Evolutionary conservation across 2,888 invertebrate genomes (phyloP).

Genomic region (Eurytoma adleriae): DNA sequence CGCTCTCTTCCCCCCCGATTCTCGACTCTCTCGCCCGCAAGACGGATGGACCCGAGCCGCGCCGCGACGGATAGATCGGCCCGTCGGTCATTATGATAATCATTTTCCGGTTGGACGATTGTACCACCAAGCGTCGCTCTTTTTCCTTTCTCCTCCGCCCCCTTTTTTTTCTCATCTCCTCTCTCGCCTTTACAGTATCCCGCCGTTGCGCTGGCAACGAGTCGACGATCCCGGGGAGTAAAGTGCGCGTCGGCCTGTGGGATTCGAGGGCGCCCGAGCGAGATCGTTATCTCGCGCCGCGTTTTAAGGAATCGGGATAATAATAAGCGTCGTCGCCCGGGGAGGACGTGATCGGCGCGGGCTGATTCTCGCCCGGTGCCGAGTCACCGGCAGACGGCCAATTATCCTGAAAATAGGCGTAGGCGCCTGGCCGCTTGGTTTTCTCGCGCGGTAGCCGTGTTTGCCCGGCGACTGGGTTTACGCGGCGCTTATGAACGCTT

Average conservation of each 20-base stretch:
- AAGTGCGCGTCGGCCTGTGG: conserved; percentile 20
- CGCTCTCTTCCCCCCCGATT: background rate
- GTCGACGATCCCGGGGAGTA: conserved; percentile 3
- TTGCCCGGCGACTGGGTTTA: conserved; percentile 6
- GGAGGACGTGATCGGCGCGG: background rate
- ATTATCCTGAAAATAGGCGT: conserved; percentile 36
- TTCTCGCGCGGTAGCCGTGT: background rate
- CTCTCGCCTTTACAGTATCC: background rate
- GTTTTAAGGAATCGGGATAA: conserved; percentile 54
- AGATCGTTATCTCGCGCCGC: conserved; percentile 52
- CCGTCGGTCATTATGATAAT: conserved; percentile 70
- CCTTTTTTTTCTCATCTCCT: background rate
- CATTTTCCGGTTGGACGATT: conserved; percentile 68
- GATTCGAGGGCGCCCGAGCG: conserved; percentile 46
- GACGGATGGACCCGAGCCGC: conserved; percentile 43
- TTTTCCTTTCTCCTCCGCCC: conserved; percentile 10
- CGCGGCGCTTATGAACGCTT: conserved; percentile 23
- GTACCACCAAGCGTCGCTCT: conserved; percentile 58
- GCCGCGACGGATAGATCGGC: conserved; percentile 59
- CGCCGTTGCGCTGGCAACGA: background rate
- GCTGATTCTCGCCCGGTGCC: background rate
- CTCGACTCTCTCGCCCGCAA: conserved; percentile 3
- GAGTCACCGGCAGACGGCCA: background rate
- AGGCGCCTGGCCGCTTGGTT: background rate
- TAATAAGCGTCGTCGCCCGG: conserved; percentile 2